Evolutionary conservation across 2,888 invertebrate genomes (phyloP), one percentile per base, ranked within the genome.

Genomic region (Venusia cambrica): DNA sequence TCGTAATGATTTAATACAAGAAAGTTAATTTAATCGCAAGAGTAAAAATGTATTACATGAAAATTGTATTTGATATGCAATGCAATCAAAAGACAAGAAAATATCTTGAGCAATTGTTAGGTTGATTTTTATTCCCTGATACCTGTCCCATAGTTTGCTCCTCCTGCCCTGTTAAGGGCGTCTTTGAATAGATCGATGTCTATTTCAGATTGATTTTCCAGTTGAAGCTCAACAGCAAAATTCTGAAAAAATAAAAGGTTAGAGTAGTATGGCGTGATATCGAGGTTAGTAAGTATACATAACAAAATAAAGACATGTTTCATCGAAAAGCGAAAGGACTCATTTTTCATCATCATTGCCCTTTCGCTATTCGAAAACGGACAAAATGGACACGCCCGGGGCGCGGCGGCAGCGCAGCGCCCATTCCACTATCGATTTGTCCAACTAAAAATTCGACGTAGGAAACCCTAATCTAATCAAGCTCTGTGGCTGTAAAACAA

Each of bases 131-230:
- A 88, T 62, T 92, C 92, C 65, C 93, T 88, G 52, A 91, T 85
- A 20, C 94, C 94, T 25, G 93, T 94, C 28, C 94, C 94, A 62
- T 94, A 94, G 76, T 94, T 93, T 33, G 94, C 94, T 48, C 94
- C 94, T 16, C 94, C 93, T 38, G 93, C 94, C 66, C 91, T 90
- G 57, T 89, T 90, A 58, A 94, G 73, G 41, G 91, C 90, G 35
- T 91, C 90, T 58, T 89, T 90, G 70, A 94, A 92, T 66, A 90
- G 88, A 50, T 91, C 90, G 62, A 92, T 89, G 62, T 91, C 91
- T 72, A 94, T 88, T 62, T 94, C 94, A 17, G 89, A 79, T 62
- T 89, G 87, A 55, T 90, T 91, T 66, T 92, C 92, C 58, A 93
- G 79, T 69, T 92, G 92, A 51, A 94, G 77, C 68, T 94, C 94